phyloP scores from a whole-genome alignment of 2,797 vertebrate species.

The Decapterus maruadsi region DNA sequence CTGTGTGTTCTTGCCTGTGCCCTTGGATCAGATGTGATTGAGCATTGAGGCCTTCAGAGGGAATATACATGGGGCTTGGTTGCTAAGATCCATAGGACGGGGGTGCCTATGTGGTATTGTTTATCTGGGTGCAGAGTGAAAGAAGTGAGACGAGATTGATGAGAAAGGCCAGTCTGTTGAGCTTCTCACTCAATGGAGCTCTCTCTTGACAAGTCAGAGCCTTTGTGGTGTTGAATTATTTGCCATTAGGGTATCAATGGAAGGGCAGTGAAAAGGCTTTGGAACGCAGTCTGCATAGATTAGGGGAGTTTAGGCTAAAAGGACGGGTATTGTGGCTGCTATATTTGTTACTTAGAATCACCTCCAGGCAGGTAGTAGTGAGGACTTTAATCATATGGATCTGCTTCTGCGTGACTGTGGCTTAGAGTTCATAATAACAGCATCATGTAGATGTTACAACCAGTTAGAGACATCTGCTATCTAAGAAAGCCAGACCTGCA shows the following conservation, averaged over 20 bases:
- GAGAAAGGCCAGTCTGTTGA: constrained; percentile 74
- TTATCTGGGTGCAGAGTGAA: constrained; percentile 52
- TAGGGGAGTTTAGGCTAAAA: constrained; percentile 51
- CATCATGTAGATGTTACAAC: constrained; percentile 44
- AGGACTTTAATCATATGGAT: constrained; percentile 30
- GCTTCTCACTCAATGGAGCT: constrained; percentile 73
- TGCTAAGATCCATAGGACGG: constrained; percentile 80
- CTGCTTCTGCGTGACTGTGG: constrained; percentile 3
- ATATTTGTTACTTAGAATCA: constrained; percentile 43
- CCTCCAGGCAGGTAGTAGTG: constrained; percentile 28
- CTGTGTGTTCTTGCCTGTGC: not conserved
- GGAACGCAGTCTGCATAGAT: constrained; percentile 66
- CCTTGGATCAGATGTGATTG: constrained; percentile 21
- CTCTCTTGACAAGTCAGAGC: constrained; percentile 73
- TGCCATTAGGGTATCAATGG: constrained; percentile 76
- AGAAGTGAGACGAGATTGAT: constrained; percentile 80
- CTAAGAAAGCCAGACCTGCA: constrained; percentile 60
- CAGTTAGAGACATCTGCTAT: constrained; percentile 57
- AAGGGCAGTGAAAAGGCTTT: constrained; percentile 65
- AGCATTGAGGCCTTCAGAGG: constrained; percentile 46
- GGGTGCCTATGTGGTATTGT: constrained; percentile 76
- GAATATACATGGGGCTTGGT: constrained; percentile 71
- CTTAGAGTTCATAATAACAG: constrained; percentile 35
- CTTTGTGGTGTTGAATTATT: constrained; percentile 84
- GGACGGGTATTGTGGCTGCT: constrained; percentile 5